Base-by-base conservation (phyloP, 2,888 invertebrate species). In the Alentia gelatinosa region DNA sequence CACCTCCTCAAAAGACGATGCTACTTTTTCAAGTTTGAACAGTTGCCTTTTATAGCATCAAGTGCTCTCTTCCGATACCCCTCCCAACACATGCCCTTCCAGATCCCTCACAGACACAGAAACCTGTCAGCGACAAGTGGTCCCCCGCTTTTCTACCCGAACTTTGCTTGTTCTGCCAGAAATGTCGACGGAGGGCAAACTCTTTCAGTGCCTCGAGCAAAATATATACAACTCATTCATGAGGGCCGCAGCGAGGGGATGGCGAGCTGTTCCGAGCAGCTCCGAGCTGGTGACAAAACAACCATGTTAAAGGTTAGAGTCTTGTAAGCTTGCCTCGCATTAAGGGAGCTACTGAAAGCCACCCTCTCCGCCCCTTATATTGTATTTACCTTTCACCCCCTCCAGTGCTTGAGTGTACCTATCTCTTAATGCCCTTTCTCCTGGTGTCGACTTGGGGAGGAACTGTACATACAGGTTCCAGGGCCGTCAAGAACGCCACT, bases 131-230 rank as follows among this genome's bases (percentile, higher is more conserved):
- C n/a, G n/a, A 68, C 68, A 68, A 68, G 68, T 68, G 30, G 68
- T 30, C 12, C 30, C 30, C 30, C 56, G n/a, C 56, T 1, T 56
- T 19, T 56, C 19, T 19, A 7, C 47, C 56, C 19, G 47, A 47
- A 47, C 9, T 47, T 47, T 19, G 19, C 47, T 47, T 47, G 68
- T 68, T 68, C 30, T 68, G 12, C 26, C 56, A 19, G 3, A 30
- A 4, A 68, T 26, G 68, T 30, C 68, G 68, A 26, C 3, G 30
- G 30, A 9, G 30, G 68, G 30, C n/a, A 12, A n/a, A 26, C 68
- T 26, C 30, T 47, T 47, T 68, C 68, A 68, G 68, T 68, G 68
- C 68, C 68, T 68, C n/a, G 68, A 68, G 68, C 68, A 68, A 68
- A 68, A 68, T 68, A 68, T 26, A 68, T 68, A 30, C 12, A 30